A percentile compares a stretch with the other conserved stretches of the same genome.
These are phyloP conservation scores for Narcine bancroftii DNA, from an alignment of 2,113 vertebrate species.

Conservation along the genomic window DNA sequence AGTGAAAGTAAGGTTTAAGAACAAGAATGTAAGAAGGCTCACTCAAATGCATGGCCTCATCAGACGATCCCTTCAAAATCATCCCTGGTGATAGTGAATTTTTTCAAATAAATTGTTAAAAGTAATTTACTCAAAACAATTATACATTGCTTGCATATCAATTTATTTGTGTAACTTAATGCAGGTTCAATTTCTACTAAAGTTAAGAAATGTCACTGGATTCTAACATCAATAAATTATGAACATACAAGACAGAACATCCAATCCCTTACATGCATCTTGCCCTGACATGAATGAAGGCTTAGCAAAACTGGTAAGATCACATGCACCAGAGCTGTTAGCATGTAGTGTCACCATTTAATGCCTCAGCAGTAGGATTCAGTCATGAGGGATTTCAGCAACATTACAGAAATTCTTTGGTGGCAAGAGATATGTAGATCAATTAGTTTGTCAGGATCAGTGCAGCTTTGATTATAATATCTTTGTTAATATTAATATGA, in stretches of 20 bases:
- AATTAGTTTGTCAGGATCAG: not conserved
- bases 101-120: not conserved
- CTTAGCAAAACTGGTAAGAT: not conserved
- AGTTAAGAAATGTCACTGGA: not conserved
- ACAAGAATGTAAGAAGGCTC: not conserved
- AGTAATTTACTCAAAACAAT: not conserved
- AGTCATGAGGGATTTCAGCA: not conserved
- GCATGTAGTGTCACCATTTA: not conserved
- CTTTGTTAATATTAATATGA: no score
- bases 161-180: not conserved
- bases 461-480: not conserved
- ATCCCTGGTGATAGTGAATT: not conserved
- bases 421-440: not conserved
- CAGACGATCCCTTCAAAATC: not conserved
- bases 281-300: not conserved
- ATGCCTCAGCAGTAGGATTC: not conserved
- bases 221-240: not conserved
- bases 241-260: conserved; percentile 5
- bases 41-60: no score
- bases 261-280: not conserved
- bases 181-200: not conserved
- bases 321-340: not conserved
- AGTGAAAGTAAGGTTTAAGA: not conserved
- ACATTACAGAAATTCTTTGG: not conserved
- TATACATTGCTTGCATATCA: not conserved